Evolutionary conservation across 1,140 invertebrate genomes (phyloP).

Genomic region (Pogonus chalceus): DNA sequence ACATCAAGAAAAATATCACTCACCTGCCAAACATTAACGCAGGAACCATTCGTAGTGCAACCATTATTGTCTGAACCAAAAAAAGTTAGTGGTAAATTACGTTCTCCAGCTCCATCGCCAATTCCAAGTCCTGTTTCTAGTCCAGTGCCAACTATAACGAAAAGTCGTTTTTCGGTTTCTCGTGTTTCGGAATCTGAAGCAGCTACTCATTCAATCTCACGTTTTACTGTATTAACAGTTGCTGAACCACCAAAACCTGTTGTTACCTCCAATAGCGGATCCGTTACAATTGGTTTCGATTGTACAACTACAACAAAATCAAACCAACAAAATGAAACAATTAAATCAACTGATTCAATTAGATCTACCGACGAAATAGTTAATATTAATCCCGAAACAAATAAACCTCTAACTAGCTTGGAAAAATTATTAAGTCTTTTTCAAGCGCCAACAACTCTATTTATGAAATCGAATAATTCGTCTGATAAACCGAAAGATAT

Average conservation of each 20-base stretch:
- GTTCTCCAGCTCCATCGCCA: neutral
- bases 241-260: neutral
- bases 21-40: neutral
- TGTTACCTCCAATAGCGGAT: neutral
- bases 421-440: neutral
- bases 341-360: too few relatives aligned
- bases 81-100: neutral
- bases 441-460: neutral
- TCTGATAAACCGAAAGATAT: neutral
- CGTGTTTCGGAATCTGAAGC: neutral
- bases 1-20: neutral
- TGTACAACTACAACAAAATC: neutral
- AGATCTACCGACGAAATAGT: too few relatives aligned
- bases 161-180: neutral
- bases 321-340: neutral
- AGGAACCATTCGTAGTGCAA: neutral
- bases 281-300: neutral
- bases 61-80: neutral
- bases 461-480: neutral
- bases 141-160: neutral
- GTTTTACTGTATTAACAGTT: neutral
- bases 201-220: neutral
- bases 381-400: neutral
- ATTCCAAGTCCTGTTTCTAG: neutral
- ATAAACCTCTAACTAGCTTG: neutral